Evolutionary conservation across 2,113 vertebrate genomes (phyloP), one percentile per base, ranked within the genome.

Genomic region (Tachuris rubrigastra): DNA sequence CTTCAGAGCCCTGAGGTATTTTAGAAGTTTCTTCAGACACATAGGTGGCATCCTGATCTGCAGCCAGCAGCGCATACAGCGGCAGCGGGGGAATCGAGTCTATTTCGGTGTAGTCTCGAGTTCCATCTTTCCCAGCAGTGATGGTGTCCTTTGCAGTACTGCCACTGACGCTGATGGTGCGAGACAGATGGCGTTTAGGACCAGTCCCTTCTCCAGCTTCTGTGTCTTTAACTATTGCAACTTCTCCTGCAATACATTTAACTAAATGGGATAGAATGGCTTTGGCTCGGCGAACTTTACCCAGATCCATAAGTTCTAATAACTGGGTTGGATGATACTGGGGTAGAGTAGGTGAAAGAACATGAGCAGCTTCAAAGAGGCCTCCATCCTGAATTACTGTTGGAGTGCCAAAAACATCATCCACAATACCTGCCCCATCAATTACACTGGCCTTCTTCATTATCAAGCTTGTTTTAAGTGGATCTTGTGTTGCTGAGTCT

Each of bases 261-360:
- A 99, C 99, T 97, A 99, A 98, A 96, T 99, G 99, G 1, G 99
- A 99, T 2, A 99, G 98, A 89, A 99, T 99, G 92, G 99, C 99
- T 98, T 99, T 99, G 56, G 99, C 99, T 69, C 99, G 98, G 46
- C 99, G 98, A 91, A 99, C 99, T 96, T 99, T 99, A 74, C 99
- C 99, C 95, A 99, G 97, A 89, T 99, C 99, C 99, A 99, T 99
- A 87, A 99, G 98, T 96, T 99, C 99, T 77, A 99, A 94, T 55
- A 99, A 97, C 63, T 99, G 99, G 6, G 99, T 99, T 74, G 99
- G 99, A 94, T 99, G 99, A 97, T 99, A 99, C 89, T 99, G 99
- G 19, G 99, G 99, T 28, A 99, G 98, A 42, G 99, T 99, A 8
- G 99, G 99, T 7, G 99, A 99, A 72, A 99, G 98, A 12, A 99